Base-by-base conservation (phyloP, 2,888 invertebrate genomes). In the Imbricaverruca yamaguchii region DNA sequence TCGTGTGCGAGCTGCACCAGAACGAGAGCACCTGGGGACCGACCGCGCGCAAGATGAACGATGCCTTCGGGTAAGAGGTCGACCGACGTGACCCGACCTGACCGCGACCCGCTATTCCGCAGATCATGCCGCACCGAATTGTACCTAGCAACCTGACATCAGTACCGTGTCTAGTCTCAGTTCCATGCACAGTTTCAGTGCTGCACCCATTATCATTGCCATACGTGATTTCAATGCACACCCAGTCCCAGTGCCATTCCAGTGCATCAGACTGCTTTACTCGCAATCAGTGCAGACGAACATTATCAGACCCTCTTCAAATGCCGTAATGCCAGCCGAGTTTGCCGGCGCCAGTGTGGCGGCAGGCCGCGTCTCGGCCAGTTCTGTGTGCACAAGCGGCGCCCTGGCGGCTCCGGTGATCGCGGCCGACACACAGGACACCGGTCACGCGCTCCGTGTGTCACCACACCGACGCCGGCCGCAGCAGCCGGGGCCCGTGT, bases 1-100 rank as follows among this genome's bases (percentile, higher is more conserved):
- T 85, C 74, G 83, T 85, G 83, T 85, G 85, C 81, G 85, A 85
- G 81, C 81, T 85, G 74, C 84, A 84, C 81, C 85, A 84, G 82
- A 84, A 85, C 81, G 83, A 84, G 25, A 81, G 80, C 7, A 82
- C 83, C 80, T 84, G 84, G 61, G 85, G 85, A 21, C 74, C 80
- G n/a, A 81, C 83, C 18, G 85, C 85, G 23, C 69, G 82, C 69
- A 84, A 84, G 25, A 82, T 85, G 80, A 84, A 84, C 81, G 84
- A 83, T 80, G 81, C 83, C 80, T 84, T 85, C 82, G 83, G 84
- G 85, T 85, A 25, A 79, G 79, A 15, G 23, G 13, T 13, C 23
- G 12, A 7, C 56, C 79, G 15, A 13, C 23, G 39, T 39, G 39
- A 39, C 39, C 39, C 39, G 39, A 39, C 39, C 39, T 39, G 39